A percentile compares a stretch with the other conserved stretches of the same genome.
Conservation (phyloP, 2,797 vertebrate genomes). For the Lacerta bilineata region DNA sequence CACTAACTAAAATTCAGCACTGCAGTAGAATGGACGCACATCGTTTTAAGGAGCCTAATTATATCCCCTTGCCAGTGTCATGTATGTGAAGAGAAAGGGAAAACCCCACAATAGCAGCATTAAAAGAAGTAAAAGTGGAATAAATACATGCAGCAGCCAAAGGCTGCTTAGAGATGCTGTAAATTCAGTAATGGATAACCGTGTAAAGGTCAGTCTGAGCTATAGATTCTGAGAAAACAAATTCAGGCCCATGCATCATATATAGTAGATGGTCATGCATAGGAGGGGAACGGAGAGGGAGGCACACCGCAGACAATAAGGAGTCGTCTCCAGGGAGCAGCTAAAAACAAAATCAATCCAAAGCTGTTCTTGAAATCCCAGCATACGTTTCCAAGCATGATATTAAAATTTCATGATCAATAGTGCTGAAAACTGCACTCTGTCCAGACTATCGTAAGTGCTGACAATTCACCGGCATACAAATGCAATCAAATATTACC, state of each 20-base stretch:
- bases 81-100: not conserved
- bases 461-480: conserved; percentile 74
- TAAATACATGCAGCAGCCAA: conserved; percentile 36
- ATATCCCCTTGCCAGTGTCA: conserved; percentile 35
- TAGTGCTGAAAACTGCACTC: conserved; percentile 75
- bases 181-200: conserved; percentile 45
- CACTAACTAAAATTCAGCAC: not conserved
- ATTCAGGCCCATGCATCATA: conserved; percentile 48
- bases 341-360: conserved; percentile 71
- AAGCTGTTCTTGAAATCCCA: conserved; percentile 74
- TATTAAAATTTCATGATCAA: conserved; percentile 84
- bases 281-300: conserved; percentile 40
- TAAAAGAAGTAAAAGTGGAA: conserved; percentile 48
- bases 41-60: conserved; percentile 5
- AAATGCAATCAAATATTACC: conserved; percentile 79
- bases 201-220: not conserved
- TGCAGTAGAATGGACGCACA: not conserved
- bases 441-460: conserved; percentile 71
- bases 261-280: conserved; percentile 11
- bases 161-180: conserved; percentile 34
- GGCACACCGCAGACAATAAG: conserved; percentile 34
- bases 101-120: not conserved
- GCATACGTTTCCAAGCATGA: conserved; percentile 76
- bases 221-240: conserved; percentile 46
- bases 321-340: conserved; percentile 49